These are phyloP conservation scores for Coecobrya sp. DNA, from an alignment of 2,888 invertebrate genomes.

Conservation along the genomic window DNA sequence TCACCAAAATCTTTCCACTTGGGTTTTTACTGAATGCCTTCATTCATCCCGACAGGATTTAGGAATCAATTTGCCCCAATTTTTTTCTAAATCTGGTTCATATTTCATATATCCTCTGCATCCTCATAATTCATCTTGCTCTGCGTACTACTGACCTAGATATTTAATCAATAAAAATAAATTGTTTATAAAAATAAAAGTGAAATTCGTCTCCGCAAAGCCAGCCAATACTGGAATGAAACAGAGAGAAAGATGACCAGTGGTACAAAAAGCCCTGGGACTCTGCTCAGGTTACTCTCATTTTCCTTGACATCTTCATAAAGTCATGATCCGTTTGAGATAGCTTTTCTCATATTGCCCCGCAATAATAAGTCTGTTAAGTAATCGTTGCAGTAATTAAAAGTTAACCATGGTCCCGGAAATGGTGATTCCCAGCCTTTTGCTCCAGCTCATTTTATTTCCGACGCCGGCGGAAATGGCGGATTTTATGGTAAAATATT, in stretches of 20 bases:
- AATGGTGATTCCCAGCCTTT: background rate
- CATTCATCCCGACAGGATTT: no score
- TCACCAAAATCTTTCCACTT: no score
- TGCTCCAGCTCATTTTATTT: background rate
- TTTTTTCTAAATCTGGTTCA: no score
- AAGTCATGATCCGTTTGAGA: background rate
- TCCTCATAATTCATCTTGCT: no score
- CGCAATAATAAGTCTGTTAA: background rate
- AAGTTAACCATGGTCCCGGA: background rate
- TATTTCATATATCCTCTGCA: no score
- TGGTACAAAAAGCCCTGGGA: background rate
- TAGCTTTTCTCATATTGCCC: background rate
- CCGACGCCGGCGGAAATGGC: background rate
- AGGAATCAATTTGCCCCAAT: no score
- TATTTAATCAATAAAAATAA: no score
- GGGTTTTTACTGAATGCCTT: no score
- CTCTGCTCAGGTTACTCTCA: background rate
- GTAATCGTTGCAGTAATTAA: background rate
- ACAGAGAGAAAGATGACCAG: background rate
- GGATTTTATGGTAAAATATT: slow-evolving; percentile 11
- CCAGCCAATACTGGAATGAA: background rate
- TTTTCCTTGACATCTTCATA: background rate
- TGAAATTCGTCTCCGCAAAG: background rate
- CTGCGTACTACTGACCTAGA: no score
- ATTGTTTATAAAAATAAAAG: no score